Percentiles rank a stretch among this genome's conserved stretches.
These are phyloP conservation scores for Bombus sibiricus DNA, from an alignment of 1,140 invertebrate genomes.

Conservation along the genomic window DNA sequence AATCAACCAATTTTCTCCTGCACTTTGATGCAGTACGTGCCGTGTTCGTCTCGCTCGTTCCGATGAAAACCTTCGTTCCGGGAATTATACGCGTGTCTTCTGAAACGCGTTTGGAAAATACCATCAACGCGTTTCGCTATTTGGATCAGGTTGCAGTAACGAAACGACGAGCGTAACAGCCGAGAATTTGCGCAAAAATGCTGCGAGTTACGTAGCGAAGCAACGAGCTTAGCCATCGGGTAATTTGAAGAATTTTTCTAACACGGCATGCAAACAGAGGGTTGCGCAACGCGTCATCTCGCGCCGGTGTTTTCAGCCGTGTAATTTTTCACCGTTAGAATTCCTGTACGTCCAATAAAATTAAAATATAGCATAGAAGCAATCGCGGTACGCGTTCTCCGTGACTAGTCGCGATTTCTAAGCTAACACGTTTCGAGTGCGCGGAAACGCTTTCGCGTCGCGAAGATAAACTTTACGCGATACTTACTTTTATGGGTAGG, in stretches of 20 bases:
- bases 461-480: conserved; percentile 30
- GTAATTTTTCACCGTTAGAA: conserved; percentile 38
- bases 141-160: background rate
- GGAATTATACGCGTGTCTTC: background rate
- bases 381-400: background rate
- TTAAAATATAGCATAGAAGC: conserved; percentile 25
- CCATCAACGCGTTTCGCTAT: background rate
- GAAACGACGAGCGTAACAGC: background rate
- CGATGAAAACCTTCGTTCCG: background rate
- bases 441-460: conserved; percentile 11
- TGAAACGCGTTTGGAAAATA: background rate
- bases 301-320: background rate
- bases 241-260: background rate
- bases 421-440: background rate
- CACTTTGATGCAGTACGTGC: background rate
- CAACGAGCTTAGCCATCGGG: background rate
- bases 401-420: background rate
- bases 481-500: conserved; percentile 31
- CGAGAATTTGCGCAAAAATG: background rate
- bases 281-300: background rate
- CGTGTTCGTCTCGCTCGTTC: background rate
- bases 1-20: background rate
- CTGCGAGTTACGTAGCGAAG: background rate
- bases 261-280: background rate
- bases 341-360: conserved; percentile 44